Conservation (phyloP, 2,797 vertebrate species). For the Halcyon chelicuti region DNA sequence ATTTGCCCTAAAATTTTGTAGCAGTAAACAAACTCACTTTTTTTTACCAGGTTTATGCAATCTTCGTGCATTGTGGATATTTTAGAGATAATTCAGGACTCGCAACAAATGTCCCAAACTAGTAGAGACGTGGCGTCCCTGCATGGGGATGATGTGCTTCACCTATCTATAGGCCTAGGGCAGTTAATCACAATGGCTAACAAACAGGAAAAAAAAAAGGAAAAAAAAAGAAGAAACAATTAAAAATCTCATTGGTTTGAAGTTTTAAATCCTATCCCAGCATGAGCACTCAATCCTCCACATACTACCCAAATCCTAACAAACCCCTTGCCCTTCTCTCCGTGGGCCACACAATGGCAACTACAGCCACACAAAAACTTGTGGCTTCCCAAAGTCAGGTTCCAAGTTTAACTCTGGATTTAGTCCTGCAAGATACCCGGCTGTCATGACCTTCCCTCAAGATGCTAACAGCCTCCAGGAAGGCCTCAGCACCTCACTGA, state of each 20-base stretch:
- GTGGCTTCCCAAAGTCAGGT: not conserved
- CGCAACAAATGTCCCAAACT: constrained; percentile 1
- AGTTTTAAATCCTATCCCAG: constrained; percentile 62
- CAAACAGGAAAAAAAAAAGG: constrained; percentile 46
- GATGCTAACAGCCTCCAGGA: not conserved
- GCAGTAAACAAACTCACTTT: constrained; percentile 34
- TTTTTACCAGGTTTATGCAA: constrained; percentile 1
- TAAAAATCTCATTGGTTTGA: constrained; percentile 66
- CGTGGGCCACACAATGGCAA: not conserved
- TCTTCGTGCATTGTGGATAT: not conserved
- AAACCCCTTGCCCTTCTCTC: not conserved
- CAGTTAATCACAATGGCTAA: constrained; percentile 46
- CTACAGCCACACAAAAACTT: not conserved
- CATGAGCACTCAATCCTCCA: constrained; percentile 8
- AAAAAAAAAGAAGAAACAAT: constrained; percentile 37
- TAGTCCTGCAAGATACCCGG: not conserved
- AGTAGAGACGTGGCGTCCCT: not conserved
- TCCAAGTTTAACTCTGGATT: not conserved
- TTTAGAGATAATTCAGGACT: not conserved
- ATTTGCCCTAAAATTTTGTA: constrained; percentile 35
- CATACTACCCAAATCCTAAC: not conserved
- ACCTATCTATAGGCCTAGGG: not conserved
- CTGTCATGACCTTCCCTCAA: not conserved
- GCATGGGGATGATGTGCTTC: not conserved
- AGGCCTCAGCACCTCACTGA: not conserved